Conservation (phyloP, 2,888 invertebrate genomes). For the Lasiommata megera region DNA sequence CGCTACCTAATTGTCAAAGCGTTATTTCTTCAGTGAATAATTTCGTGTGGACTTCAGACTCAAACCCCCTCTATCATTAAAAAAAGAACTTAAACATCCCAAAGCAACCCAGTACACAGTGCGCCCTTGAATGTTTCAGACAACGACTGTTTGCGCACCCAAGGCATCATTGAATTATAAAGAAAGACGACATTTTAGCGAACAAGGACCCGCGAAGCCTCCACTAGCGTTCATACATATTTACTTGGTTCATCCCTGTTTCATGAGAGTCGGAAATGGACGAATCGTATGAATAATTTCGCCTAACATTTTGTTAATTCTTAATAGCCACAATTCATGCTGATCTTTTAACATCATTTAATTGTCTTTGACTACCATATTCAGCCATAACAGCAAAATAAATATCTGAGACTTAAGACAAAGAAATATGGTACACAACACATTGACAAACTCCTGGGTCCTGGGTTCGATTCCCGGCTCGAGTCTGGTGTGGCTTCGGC, state of each 20-base stretch:
- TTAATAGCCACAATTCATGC: not conserved
- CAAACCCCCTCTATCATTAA: not conserved
- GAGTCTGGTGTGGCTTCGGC: no score
- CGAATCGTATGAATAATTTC: slow-evolving; percentile 20
- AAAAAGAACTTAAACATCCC: not conserved
- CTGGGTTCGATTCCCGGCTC: no score
- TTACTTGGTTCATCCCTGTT: slow-evolving; percentile 48
- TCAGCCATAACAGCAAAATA: no score
- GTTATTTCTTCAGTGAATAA: no score
- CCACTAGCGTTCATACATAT: slow-evolving; percentile 66
- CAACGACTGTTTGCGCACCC: slow-evolving; percentile 63
- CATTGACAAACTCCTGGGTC: no score
- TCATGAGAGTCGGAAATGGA: slow-evolving; percentile 21
- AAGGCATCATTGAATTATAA: slow-evolving; percentile 75
- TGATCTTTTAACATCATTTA: no score
- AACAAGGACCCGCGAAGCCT: slow-evolving; percentile 37
- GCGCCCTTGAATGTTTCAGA: slow-evolving; percentile 62
- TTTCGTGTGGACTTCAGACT: no score
- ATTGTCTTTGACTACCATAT: no score
- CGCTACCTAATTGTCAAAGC: no score
- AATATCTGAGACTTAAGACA: no score
- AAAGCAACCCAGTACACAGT: slow-evolving; percentile 28
- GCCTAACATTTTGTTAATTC: slow-evolving; percentile 6
- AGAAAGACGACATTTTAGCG: slow-evolving; percentile 54
- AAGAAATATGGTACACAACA: no score